Evolutionary conservation across 2,113 vertebrate species (phyloP), one percentile per base, ranked within the genome.

Genomic region (Brienomyrus brachyistius): DNA sequence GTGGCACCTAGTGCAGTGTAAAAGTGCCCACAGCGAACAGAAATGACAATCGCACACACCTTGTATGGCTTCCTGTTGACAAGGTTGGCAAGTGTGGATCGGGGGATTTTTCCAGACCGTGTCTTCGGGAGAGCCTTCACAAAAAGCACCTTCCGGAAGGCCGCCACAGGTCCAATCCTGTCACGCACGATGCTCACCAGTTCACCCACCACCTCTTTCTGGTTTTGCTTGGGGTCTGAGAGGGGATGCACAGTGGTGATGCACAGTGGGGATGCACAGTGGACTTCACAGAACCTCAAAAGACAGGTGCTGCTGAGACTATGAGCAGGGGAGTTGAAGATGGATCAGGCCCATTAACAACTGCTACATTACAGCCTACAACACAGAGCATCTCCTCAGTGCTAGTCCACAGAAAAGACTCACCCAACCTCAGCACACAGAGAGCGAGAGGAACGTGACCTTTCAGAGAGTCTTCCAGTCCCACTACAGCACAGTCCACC

Each of bases 401-500:
- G 4, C 80, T 5, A 3, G 45, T 10, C 40, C 82, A 45, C 17
- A 48, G 19, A 47, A 15, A 21, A 2, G 23, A 56, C 54, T 97
- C 90, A 99, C 98, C 97, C 47, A 95, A 95, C 90, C 93, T 96
- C 66, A 98, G 94, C 0, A 99, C 97, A 47, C 98, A 99, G 82
- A 99, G 93, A 0, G 98, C 98, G 91, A 99, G 93, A 0, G 98
- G 98, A 31, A 99, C 94, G 0, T 97, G 97, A 23, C 98, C 98
- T 95, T 99, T 99, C 89, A 99, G 93, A 40, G 96, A 40, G 92
- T 99, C 98, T 89, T 99, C 97, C 7, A 97, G 95, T 82, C 97
- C 97, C 45, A 99, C 97, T 35, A 99, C 98, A n/a, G 98, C 98
- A 52, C 98, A 99, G 94, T 99, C 98, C 2, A 94, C 96, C 89